A percentile compares a stretch with the other conserved stretches of the same genome.
phyloP scores from a whole-genome alignment of 2,797 vertebrate genomes.

The Gadopsis bispinosus region DNA sequence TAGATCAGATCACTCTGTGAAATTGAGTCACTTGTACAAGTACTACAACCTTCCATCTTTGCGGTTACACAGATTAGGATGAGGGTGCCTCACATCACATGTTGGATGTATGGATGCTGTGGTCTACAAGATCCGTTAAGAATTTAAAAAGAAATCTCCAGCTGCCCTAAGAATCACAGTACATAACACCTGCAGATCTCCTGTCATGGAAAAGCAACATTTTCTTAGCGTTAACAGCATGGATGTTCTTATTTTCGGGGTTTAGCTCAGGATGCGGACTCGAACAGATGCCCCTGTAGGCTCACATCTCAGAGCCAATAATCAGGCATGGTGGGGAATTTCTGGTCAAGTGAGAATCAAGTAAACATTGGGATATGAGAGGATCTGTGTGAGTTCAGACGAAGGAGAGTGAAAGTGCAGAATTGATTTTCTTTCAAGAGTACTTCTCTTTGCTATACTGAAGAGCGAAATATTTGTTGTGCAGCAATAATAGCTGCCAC shows the following conservation, averaged over 20 bases:
- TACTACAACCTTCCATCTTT: constrained; percentile 4
- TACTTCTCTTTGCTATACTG: constrained; percentile 31
- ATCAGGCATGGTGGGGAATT: constrained; percentile 36
- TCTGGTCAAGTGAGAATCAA: constrained; percentile 53
- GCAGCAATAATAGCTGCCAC: constrained; percentile 31
- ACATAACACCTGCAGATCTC: not conserved
- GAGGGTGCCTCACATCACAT: constrained; percentile 3
- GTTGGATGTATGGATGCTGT: not conserved
- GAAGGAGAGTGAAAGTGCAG: constrained; percentile 23
- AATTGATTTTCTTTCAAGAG: constrained; percentile 55
- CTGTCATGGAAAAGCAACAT: not conserved
- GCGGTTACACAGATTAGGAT: not conserved
- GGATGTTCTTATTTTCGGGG: constrained; percentile 21
- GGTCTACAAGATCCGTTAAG: constrained; percentile 13
- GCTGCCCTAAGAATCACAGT: not conserved
- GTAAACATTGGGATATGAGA: constrained; percentile 47
- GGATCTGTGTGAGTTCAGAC: constrained; percentile 9
- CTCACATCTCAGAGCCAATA: constrained; percentile 39
- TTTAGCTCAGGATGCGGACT: constrained; percentile 46
- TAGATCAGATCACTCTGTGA: constrained; percentile 1
- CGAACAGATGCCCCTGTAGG: constrained; percentile 6
- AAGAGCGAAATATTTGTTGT: constrained; percentile 53
- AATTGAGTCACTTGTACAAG: not conserved
- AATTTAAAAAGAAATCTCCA: not conserved
- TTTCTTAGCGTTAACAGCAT: constrained; percentile 19